Conservation (phyloP, 2,113 vertebrate genomes). For the Plecturocebus donacophilus region DNA sequence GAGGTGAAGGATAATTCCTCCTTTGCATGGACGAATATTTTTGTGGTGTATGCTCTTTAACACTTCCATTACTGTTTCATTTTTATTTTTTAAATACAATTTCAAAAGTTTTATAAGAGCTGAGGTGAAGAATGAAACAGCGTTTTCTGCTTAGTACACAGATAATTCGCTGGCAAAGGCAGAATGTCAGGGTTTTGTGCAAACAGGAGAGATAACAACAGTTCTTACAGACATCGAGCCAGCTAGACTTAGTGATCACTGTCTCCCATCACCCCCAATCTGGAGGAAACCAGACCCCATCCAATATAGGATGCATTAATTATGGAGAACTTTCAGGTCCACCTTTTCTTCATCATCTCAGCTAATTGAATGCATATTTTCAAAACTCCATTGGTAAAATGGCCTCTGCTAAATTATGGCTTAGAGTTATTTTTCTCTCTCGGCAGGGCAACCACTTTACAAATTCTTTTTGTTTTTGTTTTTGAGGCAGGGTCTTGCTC, state of each 20-base stretch:
- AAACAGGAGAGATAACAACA: accelerated
- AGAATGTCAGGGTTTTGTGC: too few species aligned
- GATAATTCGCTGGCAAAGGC: accelerated
- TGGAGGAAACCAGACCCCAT: too few species aligned
- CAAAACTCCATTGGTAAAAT: accelerated
- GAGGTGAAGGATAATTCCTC: accelerated
- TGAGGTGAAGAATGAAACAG: not conserved
- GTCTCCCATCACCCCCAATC: accelerated
- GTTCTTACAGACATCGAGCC: accelerated
- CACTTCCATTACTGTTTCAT: not conserved
- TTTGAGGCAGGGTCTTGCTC: too few species aligned
- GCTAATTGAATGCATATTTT: not conserved
- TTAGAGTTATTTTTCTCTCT: not conserved
- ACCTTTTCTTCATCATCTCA: not conserved
- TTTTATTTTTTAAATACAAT: not conserved
- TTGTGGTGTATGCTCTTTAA: accelerated
- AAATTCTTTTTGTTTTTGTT: too few species aligned
- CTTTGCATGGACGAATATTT: accelerated
- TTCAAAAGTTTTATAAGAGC: not conserved
- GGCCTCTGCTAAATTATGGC: not conserved
- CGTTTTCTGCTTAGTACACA: not conserved
- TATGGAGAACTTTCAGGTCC: accelerated
- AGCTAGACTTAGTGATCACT: accelerated
- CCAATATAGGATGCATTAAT: accelerated
- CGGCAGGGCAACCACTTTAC: not conserved